Base-by-base conservation (phyloP, 2,113 vertebrate species). In the Morone saxatilis region DNA sequence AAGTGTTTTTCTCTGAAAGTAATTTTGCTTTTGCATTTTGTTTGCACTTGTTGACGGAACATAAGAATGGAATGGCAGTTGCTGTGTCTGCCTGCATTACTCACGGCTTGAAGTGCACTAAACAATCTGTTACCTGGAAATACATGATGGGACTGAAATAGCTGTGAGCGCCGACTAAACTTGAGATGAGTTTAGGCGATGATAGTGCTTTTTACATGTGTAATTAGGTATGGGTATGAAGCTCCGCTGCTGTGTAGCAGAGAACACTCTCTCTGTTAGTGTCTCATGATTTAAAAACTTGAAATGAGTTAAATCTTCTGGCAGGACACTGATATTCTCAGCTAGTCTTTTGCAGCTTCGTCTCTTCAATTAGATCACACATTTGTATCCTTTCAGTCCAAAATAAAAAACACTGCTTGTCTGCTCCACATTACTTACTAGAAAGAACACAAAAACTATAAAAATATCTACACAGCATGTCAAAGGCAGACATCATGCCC, bases 121-220 rank as follows among this genome's bases (percentile, higher is more conserved):
- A 82, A 70, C 67, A 86, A 81, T 72, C 83, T 86, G 77, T 51
- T 72, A 84, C 65, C 76, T 81, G 70, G 56, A 84, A 73, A 82
- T 54, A 59, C 80, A 75, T 16, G 43, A 69, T 60, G 47, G 43
- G 41, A 14, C 38, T 60, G 11, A 83, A 89, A 85, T 71, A 76
- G 51, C 84, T 61, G 7, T 9, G 17, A 78, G 78, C 2, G 1
- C 1, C 7, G 7, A 20, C 70, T 43, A 31, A 43, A 82, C 65
- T 63, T 59, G 22, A 63, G n/a, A 75, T 69, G 66, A 75, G 60
- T 68, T 74, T 36, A 43, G 75, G n/a, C 6, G 3, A 25, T 19
- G 70, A 56, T 31, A 4, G 25, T 19, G 51, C 22, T 74, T 51
- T n/a, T 65, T 22, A 50, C 31, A 31, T 69, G 36, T 86, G 66